A percentile compares a stretch with the other conserved stretches of the same genome.
These are phyloP conservation scores for Drosophila auraria DNA, from an alignment of 1,140 invertebrate species.

Conservation along the genomic window DNA sequence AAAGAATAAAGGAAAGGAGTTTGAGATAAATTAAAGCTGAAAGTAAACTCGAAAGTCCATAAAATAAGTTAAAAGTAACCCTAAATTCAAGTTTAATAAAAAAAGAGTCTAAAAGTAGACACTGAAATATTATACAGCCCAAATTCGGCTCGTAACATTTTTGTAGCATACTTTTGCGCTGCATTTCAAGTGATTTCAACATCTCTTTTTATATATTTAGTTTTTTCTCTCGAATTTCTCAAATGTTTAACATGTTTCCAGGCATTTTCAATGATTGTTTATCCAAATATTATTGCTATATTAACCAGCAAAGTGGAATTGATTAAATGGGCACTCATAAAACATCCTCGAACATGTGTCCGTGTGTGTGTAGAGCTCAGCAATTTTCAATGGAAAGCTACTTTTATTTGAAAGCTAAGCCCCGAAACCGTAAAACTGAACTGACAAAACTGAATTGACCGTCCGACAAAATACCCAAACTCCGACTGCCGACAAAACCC, in stretches of 20 bases:
- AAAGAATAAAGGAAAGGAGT: background rate
- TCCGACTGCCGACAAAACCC: conserved; percentile 4
- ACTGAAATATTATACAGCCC: background rate
- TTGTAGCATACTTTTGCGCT: background rate
- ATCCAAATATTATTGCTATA: conserved; percentile 43
- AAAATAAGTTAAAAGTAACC: background rate
- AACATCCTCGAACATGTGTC: conserved; percentile 17
- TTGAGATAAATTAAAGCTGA: no score
- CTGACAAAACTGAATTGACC: background rate
- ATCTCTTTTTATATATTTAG: background rate
- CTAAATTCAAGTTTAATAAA: background rate
- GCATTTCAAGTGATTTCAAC: background rate
- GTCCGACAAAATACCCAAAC: conserved; percentile 4
- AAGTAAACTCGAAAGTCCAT: no score
- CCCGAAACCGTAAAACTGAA: conserved; percentile 11
- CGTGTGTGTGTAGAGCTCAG: conserved; percentile 8
- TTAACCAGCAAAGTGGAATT: conserved; percentile 40
- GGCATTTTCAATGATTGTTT: background rate
- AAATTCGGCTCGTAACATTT: background rate
- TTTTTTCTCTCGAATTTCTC: background rate
- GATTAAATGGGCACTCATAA: conserved; percentile 27
- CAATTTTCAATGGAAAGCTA: conserved; percentile 33
- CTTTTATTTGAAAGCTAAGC: conserved; percentile 45
- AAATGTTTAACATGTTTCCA: conserved; percentile 7
- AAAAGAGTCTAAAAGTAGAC: no score